phyloP scores from a whole-genome alignment of 1,140 invertebrate species.

The Pseudomyrmex cubaensis region DNA sequence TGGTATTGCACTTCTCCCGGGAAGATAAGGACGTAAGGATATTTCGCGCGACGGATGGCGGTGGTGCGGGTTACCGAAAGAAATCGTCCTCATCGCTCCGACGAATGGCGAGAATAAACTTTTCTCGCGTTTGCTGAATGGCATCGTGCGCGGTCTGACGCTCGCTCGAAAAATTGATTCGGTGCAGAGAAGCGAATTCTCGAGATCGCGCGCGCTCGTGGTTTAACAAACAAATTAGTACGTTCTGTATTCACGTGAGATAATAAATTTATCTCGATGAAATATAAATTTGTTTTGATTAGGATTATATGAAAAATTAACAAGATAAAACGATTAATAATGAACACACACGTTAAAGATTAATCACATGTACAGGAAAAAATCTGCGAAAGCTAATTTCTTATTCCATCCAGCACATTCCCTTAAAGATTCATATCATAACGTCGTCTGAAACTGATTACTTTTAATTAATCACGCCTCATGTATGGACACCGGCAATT shows the following conservation, averaged over 20 bases:
- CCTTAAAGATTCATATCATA: conserved; percentile 16
- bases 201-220: not conserved
- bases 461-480: conserved; percentile 51
- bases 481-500: conserved; percentile 26
- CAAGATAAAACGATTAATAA: too few species aligned
- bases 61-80: conserved; percentile 38
- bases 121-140: conserved; percentile 20
- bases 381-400: not conserved
- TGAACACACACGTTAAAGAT: too few species aligned
- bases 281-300: not conserved
- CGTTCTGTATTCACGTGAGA: not conserved
- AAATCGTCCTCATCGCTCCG: conserved; percentile 55
- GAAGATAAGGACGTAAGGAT: conserved; percentile 69
- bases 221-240: not conserved
- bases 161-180: conserved; percentile 18
- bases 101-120: conserved; percentile 50
- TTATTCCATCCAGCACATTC: not conserved
- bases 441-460: conserved; percentile 23
- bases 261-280: not conserved
- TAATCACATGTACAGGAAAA: too few species aligned
- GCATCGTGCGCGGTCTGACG: conserved; percentile 23
- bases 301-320: too few species aligned
- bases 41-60: conserved; percentile 46
- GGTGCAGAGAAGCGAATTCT: not conserved
- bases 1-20: conserved; percentile 53